A percentile compares a stretch with the other conserved stretches of the same genome.
phyloP scores from a whole-genome alignment of 92 coral and sea anemone genomes.

The Epizoanthus illoricatus region DNA sequence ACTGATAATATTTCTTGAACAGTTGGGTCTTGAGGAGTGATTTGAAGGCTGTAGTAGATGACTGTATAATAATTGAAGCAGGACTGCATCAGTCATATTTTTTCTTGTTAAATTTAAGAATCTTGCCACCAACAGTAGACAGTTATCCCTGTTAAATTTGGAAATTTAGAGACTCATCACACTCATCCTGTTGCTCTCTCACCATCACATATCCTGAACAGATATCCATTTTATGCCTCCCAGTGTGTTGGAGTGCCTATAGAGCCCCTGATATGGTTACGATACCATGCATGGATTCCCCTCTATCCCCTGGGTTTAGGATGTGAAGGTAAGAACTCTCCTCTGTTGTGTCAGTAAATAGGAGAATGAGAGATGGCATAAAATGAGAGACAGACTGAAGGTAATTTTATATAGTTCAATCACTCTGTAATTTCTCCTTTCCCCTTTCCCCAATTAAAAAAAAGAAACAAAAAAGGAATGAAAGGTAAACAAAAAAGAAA shows the following conservation, averaged over 20 bases:
- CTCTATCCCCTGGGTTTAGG: slow-evolving; percentile 84
- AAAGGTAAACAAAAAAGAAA: too few relatives aligned
- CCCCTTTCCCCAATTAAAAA: too few relatives aligned
- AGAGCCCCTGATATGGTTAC: slow-evolving; percentile 88
- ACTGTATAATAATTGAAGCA: too few relatives aligned
- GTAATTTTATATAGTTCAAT: background rate
- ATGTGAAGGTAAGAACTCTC: slow-evolving; percentile 68
- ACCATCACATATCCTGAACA: slow-evolving; percentile 13
- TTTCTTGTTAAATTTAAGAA: too few relatives aligned
- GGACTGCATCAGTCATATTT: too few relatives aligned
- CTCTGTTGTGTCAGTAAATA: background rate
- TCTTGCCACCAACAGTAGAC: background rate
- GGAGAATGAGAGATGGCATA: background rate
- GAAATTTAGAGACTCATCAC: too few relatives aligned
- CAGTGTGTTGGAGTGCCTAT: slow-evolving; percentile 75
- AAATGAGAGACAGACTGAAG: background rate
- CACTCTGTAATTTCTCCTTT: background rate
- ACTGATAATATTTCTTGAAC: too few relatives aligned
- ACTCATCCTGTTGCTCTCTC: background rate
- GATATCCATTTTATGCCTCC: slow-evolving; percentile 90
- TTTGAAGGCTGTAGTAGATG: too few relatives aligned
- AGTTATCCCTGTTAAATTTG: background rate
- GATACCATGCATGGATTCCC: slow-evolving; percentile 95
- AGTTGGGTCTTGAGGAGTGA: too few relatives aligned
- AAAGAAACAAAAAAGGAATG: too few relatives aligned